Evolutionary conservation across 2,888 invertebrate genomes (phyloP), one percentile per base, ranked within the genome.

Genomic region (Epinotia brunnichana): DNA sequence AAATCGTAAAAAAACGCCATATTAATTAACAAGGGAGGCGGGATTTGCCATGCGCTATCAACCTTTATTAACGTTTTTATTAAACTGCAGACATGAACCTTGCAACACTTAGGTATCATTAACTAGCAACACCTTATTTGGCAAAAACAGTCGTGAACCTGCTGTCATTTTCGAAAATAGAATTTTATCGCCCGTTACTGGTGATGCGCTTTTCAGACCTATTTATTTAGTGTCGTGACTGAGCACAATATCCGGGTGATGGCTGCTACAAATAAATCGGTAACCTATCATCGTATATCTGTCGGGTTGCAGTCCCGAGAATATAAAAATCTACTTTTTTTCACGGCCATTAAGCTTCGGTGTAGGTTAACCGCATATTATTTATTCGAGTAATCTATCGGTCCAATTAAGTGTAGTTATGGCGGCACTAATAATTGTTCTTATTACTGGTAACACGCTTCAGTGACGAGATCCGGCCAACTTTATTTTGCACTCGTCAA

Each of bases 321-420:
- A 59, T 66, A 61, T 72, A 70, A 70, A 70, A 72, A 74, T 70
- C 64, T 29, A 73, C 76, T 79, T 81, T 86, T 84, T 87, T 86
- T 84, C 82, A 83, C 82, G 83, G 80, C 77, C 81, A 80, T 80
- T 82, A 82, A 81, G 78, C 83, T 78, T 81, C 79, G 79, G 82
- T 82, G 81, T 79, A 80, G 83, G 83, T 82, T 84, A 82, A 81
- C 80, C 77, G 78, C 78, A 78, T 81, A 81, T 87, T 89, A 85
- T 89, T 89, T 86, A 89, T 88, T 85, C 84, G 83, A 83, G 86
- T 86, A 86, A 87, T 86, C 85, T 85, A 82, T 85, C 82, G 82
- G 81, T 85, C 88, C 89, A 91, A 91, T 91, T 90, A 91, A 87
- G 82, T 85, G 84, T 84, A 83, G 84, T 86, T 85, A 85, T 83